These are phyloP conservation scores for Pimephales promelas DNA, from an alignment of 2,113 vertebrate species.

Conservation along the genomic window DNA sequence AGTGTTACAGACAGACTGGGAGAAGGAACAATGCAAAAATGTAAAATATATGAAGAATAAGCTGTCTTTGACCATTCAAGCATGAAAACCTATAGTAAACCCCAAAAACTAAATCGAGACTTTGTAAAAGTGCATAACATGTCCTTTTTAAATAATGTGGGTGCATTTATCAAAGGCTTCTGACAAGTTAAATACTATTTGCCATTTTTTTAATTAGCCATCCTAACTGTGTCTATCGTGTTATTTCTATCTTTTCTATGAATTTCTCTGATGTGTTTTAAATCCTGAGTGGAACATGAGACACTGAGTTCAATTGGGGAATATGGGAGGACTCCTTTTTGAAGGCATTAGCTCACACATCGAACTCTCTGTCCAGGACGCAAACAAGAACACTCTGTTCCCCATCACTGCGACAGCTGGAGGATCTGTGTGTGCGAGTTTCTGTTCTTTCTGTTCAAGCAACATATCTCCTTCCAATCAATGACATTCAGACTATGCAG, in stretches of 20 bases:
- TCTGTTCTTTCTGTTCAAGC: constrained; percentile 21
- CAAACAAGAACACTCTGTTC: constrained; percentile 58
- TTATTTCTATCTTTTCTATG: background rate
- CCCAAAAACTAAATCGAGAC: no score
- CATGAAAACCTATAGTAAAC: no score
- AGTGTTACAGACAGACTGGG: no score
- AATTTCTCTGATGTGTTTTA: constrained; percentile 12
- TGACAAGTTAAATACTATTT: background rate
- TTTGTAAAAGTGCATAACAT: no score
- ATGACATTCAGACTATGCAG: constrained; percentile 15
- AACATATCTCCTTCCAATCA: constrained; percentile 20
- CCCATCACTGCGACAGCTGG: constrained; percentile 53
- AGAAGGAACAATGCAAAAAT: no score
- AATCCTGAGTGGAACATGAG: constrained; percentile 9
- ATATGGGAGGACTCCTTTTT: constrained; percentile 36
- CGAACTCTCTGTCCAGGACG: constrained; percentile 37
- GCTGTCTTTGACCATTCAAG: no score
- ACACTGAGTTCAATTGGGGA: constrained; percentile 5
- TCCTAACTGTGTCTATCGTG: background rate
- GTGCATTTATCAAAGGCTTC: background rate
- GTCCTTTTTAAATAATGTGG: background rate
- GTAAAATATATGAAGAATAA: no score
- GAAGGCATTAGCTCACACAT: constrained; percentile 49
- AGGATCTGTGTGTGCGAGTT: constrained; percentile 54
- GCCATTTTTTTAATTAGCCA: background rate